phyloP scores from a whole-genome alignment of 2,888 invertebrate species.

The Himalopsyche anomala region DNA sequence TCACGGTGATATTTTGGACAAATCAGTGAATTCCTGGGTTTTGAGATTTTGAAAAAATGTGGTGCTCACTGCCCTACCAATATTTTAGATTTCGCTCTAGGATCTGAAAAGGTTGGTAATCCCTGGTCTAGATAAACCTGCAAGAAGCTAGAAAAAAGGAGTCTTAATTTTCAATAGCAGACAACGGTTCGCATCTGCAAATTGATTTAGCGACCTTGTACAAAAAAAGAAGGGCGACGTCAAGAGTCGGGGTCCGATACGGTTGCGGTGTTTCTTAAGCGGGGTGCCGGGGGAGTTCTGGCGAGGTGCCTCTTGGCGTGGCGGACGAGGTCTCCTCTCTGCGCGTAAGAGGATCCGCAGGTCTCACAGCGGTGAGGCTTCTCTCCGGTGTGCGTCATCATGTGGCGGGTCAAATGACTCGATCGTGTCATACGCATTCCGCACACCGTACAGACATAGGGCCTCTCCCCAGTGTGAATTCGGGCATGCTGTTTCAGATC shows the following conservation, averaged over 20 bases:
- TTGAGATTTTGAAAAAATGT: too few species aligned
- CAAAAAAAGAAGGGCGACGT: background rate
- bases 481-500: constrained; percentile 74
- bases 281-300: background rate
- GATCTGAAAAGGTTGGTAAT: too few species aligned
- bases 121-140: too few species aligned
- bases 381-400: constrained; percentile 67
- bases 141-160: too few species aligned
- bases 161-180: too few species aligned
- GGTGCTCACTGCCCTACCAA: too few species aligned
- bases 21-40: too few species aligned
- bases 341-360: constrained; percentile 69
- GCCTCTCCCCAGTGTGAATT: constrained; percentile 72
- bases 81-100: too few species aligned
- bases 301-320: constrained; percentile 68
- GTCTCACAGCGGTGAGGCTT: constrained; percentile 68
- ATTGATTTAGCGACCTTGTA: background rate
- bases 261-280: background rate
- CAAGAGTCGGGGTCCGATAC: background rate
- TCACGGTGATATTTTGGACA: too few species aligned
- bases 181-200: too few species aligned
- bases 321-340: constrained; percentile 69
- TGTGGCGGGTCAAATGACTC: constrained; percentile 73
- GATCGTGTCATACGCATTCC: constrained; percentile 72
- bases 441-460: constrained; percentile 72